A percentile compares a stretch with the other conserved stretches of the same genome.
phyloP scores from a whole-genome alignment of 2,888 invertebrate genomes.

The Sericinus montela region DNA sequence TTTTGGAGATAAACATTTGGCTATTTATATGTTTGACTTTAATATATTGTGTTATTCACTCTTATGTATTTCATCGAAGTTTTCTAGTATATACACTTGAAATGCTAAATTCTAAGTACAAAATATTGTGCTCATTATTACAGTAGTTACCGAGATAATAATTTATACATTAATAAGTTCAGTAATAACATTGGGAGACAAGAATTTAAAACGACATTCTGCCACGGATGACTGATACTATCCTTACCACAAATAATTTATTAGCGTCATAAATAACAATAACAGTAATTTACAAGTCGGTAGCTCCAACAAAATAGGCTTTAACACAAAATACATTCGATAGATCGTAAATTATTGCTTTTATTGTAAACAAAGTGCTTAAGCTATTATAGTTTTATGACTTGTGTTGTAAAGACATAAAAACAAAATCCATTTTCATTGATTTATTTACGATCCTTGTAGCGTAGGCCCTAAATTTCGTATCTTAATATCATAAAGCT shows the following conservation, averaged over 20 bases:
- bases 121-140: too few relatives aligned
- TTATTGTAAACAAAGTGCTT: constrained; percentile 17
- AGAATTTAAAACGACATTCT: too few relatives aligned
- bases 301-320: not conserved
- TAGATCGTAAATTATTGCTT: constrained; percentile 15
- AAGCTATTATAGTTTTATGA: constrained; percentile 17
- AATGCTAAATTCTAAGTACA: too few relatives aligned
- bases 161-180: too few relatives aligned
- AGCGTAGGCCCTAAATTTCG: not conserved
- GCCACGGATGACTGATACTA: too few relatives aligned
- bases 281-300: constrained; percentile 3
- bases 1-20: too few relatives aligned
- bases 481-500: not conserved
- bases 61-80: too few relatives aligned
- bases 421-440: constrained; percentile 9
- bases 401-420: constrained; percentile 11
- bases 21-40: too few relatives aligned
- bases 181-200: too few relatives aligned
- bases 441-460: not conserved
- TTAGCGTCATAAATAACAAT: constrained; percentile 5
- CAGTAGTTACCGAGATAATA: too few relatives aligned
- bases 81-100: too few relatives aligned
- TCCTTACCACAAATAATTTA: not conserved
- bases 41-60: too few relatives aligned
- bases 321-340: constrained; percentile 9